Base-by-base conservation (phyloP, 1,140 invertebrate species). In the Zaprionus kolodkinae region DNA sequence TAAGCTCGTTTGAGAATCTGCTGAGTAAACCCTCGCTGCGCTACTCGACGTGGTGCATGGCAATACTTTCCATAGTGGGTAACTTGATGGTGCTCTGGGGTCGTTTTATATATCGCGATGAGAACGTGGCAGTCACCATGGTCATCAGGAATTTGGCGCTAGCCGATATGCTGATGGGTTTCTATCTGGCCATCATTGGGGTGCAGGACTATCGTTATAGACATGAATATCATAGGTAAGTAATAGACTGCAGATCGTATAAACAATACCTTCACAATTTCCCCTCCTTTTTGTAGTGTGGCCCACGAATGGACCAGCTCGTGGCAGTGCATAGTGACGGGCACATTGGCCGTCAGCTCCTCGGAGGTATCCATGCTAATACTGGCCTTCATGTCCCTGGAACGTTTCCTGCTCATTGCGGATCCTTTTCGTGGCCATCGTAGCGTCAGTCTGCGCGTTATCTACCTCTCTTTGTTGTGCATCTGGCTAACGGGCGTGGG, bases 151-250 rank as follows among this genome's bases (percentile, higher is more conserved):
- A 97, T 92, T 93, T 97, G 40, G 96, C 96, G 54, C 94, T 95
- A n/a, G 95, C 96, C 6, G 96, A 97, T 92, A 93, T 96, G 76
- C 91, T 97, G 15, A 97, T 97, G 96, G 96, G 96, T 1, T 88
- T 97, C 52, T 97, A 97, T 92, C 93, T 97, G 63, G 85, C 96
- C 12, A 93, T 95, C 55, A 96, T 97, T 76, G 96, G 95, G 6
- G 90, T 94, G 35, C 94, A 95, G 78, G 96, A 97, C 88, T 83
- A 94, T 33, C 93, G 93, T 56, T 96, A 94, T 83, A 92, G 96
- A 17, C 94, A 94, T 59, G 93, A 93, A 52, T 97, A 96, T 91
- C 94, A 95, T 76, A 81, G 92, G 66, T 91, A 43, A 73, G 73
- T 72, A 21, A 2, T 1, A 30, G 0, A 54, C 21, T 12, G 43